Evolutionary conservation across 1,140 invertebrate genomes (phyloP).

Genomic region (Drosophila kohkoa): DNA sequence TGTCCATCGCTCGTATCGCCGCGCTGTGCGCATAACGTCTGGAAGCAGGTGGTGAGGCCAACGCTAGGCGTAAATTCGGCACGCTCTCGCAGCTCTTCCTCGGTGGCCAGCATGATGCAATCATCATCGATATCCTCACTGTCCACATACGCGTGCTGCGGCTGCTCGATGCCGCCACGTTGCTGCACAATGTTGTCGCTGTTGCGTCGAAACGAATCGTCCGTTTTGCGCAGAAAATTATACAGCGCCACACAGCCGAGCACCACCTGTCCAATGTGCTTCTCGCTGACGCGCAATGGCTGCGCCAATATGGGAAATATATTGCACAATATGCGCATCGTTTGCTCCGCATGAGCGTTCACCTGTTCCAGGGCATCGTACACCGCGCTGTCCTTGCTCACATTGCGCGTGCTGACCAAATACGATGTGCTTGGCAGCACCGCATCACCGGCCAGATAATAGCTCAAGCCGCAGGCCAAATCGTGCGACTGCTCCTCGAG

Average conservation of each 20-base stretch:
- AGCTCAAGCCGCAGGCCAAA: conserved; percentile 24
- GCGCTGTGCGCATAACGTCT: conserved; percentile 63
- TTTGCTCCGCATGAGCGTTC: conserved; percentile 74
- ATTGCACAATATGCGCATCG: conserved; percentile 79
- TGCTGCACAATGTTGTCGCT: conserved; percentile 78
- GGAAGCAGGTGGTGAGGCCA: conserved; percentile 74
- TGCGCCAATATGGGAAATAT: conserved; percentile 79
- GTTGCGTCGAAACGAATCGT: conserved; percentile 70
- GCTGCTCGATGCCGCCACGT: conserved; percentile 51
- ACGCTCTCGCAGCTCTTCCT: conserved; percentile 72
- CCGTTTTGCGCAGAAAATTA: conserved; percentile 82
- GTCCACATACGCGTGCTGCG: conserved; percentile 59
- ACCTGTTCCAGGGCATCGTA: conserved; percentile 60
- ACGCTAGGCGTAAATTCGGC: conserved; percentile 79
- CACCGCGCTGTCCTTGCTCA: conserved; percentile 61
- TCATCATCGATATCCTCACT: conserved; percentile 77
- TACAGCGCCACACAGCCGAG: conserved; percentile 79
- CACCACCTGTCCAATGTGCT: conserved; percentile 77
- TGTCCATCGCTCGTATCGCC: conserved; percentile 69
- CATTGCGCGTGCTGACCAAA: conserved; percentile 66
- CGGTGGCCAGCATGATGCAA: conserved; percentile 78
- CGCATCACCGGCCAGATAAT: conserved; percentile 71
- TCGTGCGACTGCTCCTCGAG: conserved; percentile 48
- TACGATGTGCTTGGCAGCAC: conserved; percentile 71
- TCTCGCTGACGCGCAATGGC: conserved; percentile 72